Evolutionary conservation across 2,113 vertebrate species (phyloP).

Genomic region (Melospiza melodia): DNA sequence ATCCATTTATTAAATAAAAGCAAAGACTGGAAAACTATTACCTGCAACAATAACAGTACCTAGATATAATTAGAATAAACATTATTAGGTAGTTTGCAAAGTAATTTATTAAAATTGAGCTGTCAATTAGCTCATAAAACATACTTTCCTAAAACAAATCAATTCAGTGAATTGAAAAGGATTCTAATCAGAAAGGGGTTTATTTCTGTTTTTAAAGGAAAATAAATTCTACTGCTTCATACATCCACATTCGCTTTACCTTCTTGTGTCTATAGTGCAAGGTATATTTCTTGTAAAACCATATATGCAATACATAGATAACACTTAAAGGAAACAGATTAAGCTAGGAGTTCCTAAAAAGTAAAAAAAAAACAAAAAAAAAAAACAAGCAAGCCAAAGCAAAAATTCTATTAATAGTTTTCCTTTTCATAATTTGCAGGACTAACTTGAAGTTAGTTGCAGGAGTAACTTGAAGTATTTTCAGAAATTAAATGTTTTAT

Average conservation of each 20-base stretch:
- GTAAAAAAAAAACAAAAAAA: too few relatives aligned
- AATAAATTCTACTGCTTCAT: not conserved
- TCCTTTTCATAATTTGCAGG: not conserved
- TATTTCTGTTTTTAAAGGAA: not conserved
- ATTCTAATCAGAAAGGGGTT: not conserved
- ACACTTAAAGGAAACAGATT: not conserved
- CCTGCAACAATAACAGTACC: not conserved
- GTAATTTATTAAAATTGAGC: not conserved
- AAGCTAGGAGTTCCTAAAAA: not conserved
- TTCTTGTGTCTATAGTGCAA: not conserved
- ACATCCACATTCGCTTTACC: not conserved
- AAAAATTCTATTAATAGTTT: not conserved
- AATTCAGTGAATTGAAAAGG: not conserved
- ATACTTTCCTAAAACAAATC: not conserved
- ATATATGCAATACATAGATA: not conserved
- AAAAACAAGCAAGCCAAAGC: not conserved
- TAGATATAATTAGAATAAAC: not conserved
- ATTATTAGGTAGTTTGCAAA: not conserved
- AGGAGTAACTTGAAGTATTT: not conserved
- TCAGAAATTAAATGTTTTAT: not conserved
- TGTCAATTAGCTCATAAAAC: not conserved
- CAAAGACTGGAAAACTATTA: not conserved
- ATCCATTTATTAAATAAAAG: slow-evolving; percentile 16
- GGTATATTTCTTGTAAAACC: not conserved
- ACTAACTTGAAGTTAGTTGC: not conserved